Conservation (phyloP, 2,888 invertebrate genomes). For the Aricia artaxerxes region DNA sequence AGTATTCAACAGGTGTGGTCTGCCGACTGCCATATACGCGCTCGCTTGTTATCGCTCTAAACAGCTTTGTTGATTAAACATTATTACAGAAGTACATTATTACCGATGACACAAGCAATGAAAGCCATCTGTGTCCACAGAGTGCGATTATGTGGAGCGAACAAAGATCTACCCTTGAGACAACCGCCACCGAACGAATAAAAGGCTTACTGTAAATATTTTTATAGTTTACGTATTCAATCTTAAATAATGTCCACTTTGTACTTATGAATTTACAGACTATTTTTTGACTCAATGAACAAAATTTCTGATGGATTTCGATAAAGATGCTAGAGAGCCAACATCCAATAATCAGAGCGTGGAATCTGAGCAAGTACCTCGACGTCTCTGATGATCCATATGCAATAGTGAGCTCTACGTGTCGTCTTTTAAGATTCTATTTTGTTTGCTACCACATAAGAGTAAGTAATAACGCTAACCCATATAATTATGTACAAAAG, state of each 20-base stretch:
- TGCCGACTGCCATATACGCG: conserved; percentile 47
- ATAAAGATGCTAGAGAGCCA: conserved; percentile 79
- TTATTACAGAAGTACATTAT: conserved; percentile 75
- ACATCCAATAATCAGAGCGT: conserved; percentile 81
- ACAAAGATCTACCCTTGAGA: conserved; percentile 74
- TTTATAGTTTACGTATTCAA: not conserved
- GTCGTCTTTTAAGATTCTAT: conserved; percentile 43
- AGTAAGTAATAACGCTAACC: conserved; percentile 48
- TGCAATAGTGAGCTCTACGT: conserved; percentile 53
- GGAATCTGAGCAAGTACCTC: conserved; percentile 70
- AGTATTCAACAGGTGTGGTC: conserved; percentile 62
- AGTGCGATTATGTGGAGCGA: conserved; percentile 58
- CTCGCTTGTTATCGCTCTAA: conserved; percentile 65
- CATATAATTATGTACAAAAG: conserved; percentile 47
- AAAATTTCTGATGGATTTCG: conserved; percentile 67
- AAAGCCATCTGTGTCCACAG: conserved; percentile 77
- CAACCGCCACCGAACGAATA: conserved; percentile 46
- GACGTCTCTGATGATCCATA: conserved; percentile 53
- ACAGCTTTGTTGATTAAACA: conserved; percentile 70
- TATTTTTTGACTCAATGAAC: conserved; percentile 33
- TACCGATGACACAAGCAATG: conserved; percentile 77
- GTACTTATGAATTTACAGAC: not conserved
- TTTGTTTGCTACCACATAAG: conserved; percentile 35
- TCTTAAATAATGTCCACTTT: not conserved
- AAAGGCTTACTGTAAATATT: conserved; percentile 22